A percentile compares a stretch with the other conserved stretches of the same genome.
These are phyloP conservation scores for Dryadula phaetusa DNA, from an alignment of 2,888 invertebrate species.

Conservation along the genomic window DNA sequence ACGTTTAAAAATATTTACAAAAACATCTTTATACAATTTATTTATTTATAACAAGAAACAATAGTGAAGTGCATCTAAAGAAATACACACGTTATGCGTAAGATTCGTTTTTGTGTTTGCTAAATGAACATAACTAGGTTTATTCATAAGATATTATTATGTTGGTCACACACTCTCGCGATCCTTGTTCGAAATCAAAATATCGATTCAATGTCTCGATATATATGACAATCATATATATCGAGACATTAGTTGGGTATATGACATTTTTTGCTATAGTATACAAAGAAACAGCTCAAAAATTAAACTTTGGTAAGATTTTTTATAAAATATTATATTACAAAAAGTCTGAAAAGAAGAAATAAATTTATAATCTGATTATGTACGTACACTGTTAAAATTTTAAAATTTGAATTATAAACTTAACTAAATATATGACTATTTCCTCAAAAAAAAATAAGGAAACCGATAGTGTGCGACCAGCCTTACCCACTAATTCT, in stretches of 20 bases:
- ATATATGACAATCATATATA: neutral
- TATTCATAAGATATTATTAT: slow-evolving; percentile 42
- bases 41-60: slow-evolving; percentile 52
- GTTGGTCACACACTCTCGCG: slow-evolving; percentile 12
- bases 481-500: slow-evolving; percentile 35
- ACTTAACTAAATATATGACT: no score
- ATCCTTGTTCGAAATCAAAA: neutral
- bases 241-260: neutral
- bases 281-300: no score
- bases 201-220: no score
- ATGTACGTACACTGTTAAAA: no score
- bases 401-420: no score
- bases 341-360: no score
- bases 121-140: slow-evolving; percentile 34
- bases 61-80: slow-evolving; percentile 46
- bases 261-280: neutral
- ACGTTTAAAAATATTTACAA: slow-evolving; percentile 79
- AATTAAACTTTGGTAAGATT: no score
- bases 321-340: no score
- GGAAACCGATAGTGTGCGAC: neutral
- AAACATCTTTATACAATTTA: slow-evolving; percentile 67
- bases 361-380: no score
- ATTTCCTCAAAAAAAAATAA: no score
- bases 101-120: slow-evolving; percentile 31
- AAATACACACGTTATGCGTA: slow-evolving; percentile 43